These are phyloP conservation scores for Squalus acanthias DNA, from an alignment of 2,797 vertebrate genomes.

Conservation along the genomic window DNA sequence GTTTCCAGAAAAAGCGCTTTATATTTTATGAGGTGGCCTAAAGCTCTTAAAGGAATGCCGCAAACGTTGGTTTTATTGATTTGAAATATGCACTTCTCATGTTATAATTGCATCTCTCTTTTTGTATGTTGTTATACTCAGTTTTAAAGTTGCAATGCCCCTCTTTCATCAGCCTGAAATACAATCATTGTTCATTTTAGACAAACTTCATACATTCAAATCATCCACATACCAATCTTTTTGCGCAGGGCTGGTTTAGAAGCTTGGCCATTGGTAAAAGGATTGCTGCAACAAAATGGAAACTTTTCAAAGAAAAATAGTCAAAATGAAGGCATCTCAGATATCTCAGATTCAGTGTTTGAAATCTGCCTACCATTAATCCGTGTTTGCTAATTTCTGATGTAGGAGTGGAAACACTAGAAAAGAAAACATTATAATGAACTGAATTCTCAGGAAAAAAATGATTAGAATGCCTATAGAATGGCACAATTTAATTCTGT, in stretches of 20 bases:
- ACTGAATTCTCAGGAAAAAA: slow-evolving; percentile 4
- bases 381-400: not conserved
- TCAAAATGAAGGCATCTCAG: not conserved
- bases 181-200: slow-evolving; percentile 16
- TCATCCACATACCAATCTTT: too few species aligned
- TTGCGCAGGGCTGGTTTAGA: not conserved
- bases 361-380: not conserved
- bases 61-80: slow-evolving; percentile 35
- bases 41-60: slow-evolving; percentile 11
- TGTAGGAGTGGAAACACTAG: not conserved
- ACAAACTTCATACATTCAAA: slow-evolving; percentile 16
- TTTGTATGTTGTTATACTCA: not conserved
- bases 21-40: slow-evolving; percentile 23
- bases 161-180: not conserved
- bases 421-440: not conserved
- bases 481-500: not conserved
- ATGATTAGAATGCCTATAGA: not conserved
- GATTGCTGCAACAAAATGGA: not conserved
- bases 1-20: slow-evolving; percentile 29
- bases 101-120: slow-evolving; percentile 29
- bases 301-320: not conserved
- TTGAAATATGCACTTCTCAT: slow-evolving; percentile 27
- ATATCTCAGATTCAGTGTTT: not conserved
- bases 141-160: not conserved
- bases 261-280: not conserved